Conservation (phyloP, 1,140 invertebrate species). For the Brachionus sp. region DNA sequence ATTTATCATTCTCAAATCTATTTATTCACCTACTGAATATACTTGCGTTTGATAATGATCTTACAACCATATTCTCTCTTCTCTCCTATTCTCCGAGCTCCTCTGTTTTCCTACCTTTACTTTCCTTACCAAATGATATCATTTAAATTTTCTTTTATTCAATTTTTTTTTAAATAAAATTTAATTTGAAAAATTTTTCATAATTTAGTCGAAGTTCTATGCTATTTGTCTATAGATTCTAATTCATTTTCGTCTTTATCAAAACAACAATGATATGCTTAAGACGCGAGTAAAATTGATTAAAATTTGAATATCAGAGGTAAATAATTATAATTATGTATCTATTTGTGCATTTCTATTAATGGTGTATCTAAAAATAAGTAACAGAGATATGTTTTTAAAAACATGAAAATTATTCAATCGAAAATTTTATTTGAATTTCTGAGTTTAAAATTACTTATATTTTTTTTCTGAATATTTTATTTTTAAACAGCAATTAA, state of each 20-base stretch:
- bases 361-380: not conserved
- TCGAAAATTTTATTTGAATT: not conserved
- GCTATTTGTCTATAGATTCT: not conserved
- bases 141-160: not conserved
- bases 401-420: not conserved
- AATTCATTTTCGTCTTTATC: not conserved
- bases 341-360: not conserved
- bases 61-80: not conserved
- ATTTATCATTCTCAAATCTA: slow-evolving; percentile 38
- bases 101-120: not conserved
- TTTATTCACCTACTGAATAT: slow-evolving; percentile 43
- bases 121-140: not conserved
- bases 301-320: not conserved
- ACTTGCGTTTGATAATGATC: slow-evolving; percentile 29
- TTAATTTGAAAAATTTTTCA: not conserved
- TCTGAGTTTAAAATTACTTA: not conserved
- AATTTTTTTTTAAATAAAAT: not conserved
- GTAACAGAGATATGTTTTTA: not conserved
- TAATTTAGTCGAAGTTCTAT: not conserved
- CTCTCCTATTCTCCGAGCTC: not conserved
- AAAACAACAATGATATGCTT: not conserved
- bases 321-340: not conserved
- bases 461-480: not conserved
- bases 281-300: not conserved
- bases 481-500: not conserved